phyloP scores from a whole-genome alignment of 2,888 invertebrate species.

The Amitus sp. region DNA sequence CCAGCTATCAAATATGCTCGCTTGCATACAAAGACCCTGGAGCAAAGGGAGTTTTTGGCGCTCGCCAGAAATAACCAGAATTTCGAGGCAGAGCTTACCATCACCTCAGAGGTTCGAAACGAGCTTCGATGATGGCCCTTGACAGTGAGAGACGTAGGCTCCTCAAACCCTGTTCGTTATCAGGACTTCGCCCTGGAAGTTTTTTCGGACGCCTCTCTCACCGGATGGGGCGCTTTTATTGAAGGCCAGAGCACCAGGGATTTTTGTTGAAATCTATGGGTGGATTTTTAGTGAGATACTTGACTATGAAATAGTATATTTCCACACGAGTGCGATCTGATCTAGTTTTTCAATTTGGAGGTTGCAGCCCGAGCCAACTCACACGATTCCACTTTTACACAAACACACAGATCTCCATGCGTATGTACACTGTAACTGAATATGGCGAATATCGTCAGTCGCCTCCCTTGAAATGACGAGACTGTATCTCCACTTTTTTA shows the following conservation, averaged over 20 bases:
- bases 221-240: slow-evolving; percentile 8
- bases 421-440: too few relatives aligned
- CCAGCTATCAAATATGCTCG: slow-evolving; percentile 20
- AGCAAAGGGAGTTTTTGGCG: slow-evolving; percentile 9
- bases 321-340: too few relatives aligned
- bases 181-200: slow-evolving; percentile 5
- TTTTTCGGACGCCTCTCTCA: slow-evolving; percentile 25
- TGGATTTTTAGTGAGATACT: too few relatives aligned
- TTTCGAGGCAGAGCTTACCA: background rate
- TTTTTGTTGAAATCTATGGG: too few relatives aligned
- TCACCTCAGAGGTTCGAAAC: background rate
- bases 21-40: slow-evolving; percentile 19
- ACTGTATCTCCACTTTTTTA: too few relatives aligned
- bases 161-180: slow-evolving; percentile 8
- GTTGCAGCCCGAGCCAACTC: too few relatives aligned
- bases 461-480: too few relatives aligned
- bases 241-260: slow-evolving; percentile 1
- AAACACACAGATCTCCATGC: too few relatives aligned
- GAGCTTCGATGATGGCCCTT: slow-evolving; percentile 11
- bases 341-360: too few relatives aligned
- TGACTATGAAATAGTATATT: too few relatives aligned
- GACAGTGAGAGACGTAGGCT: background rate
- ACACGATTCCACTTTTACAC: too few relatives aligned
- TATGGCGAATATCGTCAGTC: too few relatives aligned
- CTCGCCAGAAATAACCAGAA: background rate